Conservation (phyloP, 2,888 invertebrate species). For the Villa cingulata region DNA sequence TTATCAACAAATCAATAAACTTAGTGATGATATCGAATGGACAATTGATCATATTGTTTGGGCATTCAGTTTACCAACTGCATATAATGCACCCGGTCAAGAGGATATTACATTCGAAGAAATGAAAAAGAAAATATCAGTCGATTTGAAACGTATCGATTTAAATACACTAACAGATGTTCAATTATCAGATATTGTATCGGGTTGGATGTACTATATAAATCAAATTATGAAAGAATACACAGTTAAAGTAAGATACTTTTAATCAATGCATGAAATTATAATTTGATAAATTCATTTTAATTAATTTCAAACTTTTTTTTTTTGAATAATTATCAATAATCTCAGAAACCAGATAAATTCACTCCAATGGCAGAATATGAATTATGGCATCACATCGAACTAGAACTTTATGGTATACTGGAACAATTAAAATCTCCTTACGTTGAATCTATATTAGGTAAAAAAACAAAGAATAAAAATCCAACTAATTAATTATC, state of each 20-base stretch:
- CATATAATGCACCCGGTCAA: constrained; percentile 31
- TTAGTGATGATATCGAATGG: constrained; percentile 40
- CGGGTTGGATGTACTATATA: constrained; percentile 40
- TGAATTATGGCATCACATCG: constrained; percentile 71
- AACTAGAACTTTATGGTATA: constrained; percentile 60
- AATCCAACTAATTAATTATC: too few relatives aligned
- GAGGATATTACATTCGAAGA: constrained; percentile 33
- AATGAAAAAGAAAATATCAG: constrained; percentile 26
- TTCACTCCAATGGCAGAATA: constrained; percentile 74
- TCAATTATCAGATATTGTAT: constrained; percentile 39
- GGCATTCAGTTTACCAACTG: constrained; percentile 33
- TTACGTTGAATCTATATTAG: constrained; percentile 26
- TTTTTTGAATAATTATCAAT: background rate
- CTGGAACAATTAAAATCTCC: constrained; percentile 71
- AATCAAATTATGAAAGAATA: constrained; percentile 29
- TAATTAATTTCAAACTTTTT: background rate
- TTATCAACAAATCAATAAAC: constrained; percentile 37
- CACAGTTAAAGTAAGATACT: constrained; percentile 22
- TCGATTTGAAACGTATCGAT: constrained; percentile 27
- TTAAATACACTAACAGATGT: constrained; percentile 30
- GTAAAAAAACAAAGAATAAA: constrained; percentile 9
- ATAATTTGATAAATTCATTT: background rate
- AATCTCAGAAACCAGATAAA: constrained; percentile 44
- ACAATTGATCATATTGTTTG: constrained; percentile 30
- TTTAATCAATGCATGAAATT: too few relatives aligned